These are phyloP conservation scores for Eurystomus gularis DNA, from an alignment of 2,113 vertebrate genomes.

Conservation along the genomic window DNA sequence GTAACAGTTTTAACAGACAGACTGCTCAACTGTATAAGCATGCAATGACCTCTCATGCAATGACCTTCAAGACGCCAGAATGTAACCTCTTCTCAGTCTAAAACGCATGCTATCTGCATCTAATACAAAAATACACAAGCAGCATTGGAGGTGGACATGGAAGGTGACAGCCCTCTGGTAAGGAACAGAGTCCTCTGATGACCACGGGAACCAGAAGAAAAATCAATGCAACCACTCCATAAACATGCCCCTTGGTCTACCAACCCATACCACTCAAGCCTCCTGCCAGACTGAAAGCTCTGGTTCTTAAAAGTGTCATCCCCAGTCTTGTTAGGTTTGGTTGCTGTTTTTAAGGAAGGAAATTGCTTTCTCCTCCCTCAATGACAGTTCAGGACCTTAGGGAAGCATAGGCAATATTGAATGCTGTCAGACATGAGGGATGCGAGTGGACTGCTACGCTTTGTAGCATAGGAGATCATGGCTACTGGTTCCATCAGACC, in stretches of 20 bases:
- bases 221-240: not conserved
- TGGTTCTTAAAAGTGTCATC: not conserved
- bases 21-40: not conserved
- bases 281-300: not conserved
- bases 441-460: fast-evolving
- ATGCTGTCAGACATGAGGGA: not conserved
- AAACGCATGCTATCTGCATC: not conserved
- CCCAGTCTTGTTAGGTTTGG: not conserved
- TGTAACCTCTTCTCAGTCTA: not conserved
- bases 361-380: not conserved
- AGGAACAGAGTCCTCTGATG: not conserved
- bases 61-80: not conserved
- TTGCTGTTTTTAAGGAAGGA: not conserved
- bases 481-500: not conserved
- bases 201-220: not conserved
- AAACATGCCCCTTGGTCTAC: not conserved
- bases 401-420: not conserved
- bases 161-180: not conserved
- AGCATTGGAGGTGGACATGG: not conserved
- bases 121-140: not conserved
- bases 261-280: not conserved
- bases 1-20: not conserved
- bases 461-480: not conserved
- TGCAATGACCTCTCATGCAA: not conserved
- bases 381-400: not conserved